A percentile compares a stretch with the other conserved stretches of the same genome.
Evolutionary conservation across 2,888 invertebrate genomes (phyloP).

Genomic region (Archips xylosteana): DNA sequence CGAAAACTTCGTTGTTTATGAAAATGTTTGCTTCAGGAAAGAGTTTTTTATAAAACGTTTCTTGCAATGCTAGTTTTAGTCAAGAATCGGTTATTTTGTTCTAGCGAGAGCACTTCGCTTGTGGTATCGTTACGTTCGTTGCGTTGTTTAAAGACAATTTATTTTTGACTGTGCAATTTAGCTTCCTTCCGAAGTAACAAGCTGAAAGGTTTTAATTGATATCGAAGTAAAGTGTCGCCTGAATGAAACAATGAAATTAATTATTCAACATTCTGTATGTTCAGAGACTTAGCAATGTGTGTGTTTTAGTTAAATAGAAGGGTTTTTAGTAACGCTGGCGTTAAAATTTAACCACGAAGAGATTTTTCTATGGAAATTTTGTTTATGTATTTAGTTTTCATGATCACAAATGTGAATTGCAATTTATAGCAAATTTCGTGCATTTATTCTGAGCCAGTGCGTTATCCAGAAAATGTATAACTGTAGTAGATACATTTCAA

Average conservation of each 20-base stretch:
- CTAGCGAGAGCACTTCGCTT: no score
- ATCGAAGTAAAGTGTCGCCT: no score
- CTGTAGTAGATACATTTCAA: neutral
- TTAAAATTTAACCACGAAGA: neutral
- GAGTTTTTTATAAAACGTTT: no score
- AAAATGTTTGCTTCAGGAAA: no score
- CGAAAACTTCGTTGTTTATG: no score
- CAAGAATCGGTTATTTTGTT: no score
- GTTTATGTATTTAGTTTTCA: neutral
- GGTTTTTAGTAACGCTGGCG: neutral
- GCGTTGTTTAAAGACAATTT: no score
- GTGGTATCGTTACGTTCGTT: no score
- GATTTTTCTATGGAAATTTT: neutral
- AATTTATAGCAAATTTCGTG: neutral
- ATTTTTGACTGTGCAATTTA: no score
- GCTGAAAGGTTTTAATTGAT: no score
- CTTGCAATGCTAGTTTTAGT: no score
- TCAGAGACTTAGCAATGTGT: neutral
- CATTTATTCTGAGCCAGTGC: slow-evolving; percentile 20
- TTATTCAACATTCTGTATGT: neutral
- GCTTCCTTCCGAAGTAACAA: no score
- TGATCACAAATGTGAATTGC: neutral
- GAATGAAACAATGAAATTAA: neutral
- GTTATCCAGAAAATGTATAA: slow-evolving; percentile 1
- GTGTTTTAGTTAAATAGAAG: neutral